Conservation (phyloP, 2,113 vertebrate genomes). For the Barbus barbus region DNA sequence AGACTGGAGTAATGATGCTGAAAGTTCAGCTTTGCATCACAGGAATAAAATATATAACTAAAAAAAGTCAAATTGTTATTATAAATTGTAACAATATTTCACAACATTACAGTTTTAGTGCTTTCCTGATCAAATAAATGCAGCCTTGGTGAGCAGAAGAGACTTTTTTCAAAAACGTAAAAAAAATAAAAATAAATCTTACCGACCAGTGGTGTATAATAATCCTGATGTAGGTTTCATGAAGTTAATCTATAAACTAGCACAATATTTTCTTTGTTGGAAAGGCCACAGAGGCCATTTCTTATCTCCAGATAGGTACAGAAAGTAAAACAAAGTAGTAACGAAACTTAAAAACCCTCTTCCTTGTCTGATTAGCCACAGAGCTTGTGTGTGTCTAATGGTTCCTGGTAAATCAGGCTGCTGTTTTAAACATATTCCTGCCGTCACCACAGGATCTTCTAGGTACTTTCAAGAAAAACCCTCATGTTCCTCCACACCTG, state of each 20-base stretch:
- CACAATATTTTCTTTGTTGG: background rate
- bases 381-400: background rate
- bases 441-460: too few species aligned
- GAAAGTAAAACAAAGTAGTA: background rate
- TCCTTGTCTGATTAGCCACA: background rate
- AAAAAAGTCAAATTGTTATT: too few species aligned
- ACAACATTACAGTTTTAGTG: background rate
- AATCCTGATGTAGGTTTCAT: background rate
- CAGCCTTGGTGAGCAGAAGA: too few species aligned
- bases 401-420: background rate
- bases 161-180: too few species aligned
- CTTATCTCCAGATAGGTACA: background rate
- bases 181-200: too few species aligned
- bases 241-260: background rate
- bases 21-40: too few species aligned
- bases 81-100: background rate
- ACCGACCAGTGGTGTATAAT: too few species aligned
- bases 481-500: constrained; percentile 74
- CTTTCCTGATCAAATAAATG: background rate
- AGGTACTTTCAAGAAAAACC: too few species aligned
- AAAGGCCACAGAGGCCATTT: background rate
- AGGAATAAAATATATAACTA: too few species aligned
- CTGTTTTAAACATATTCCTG: too few species aligned
- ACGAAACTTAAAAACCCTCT: background rate
- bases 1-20: too few species aligned